Conservation (phyloP, 2,797 vertebrate species). For the Threskiornis aethiopicus region DNA sequence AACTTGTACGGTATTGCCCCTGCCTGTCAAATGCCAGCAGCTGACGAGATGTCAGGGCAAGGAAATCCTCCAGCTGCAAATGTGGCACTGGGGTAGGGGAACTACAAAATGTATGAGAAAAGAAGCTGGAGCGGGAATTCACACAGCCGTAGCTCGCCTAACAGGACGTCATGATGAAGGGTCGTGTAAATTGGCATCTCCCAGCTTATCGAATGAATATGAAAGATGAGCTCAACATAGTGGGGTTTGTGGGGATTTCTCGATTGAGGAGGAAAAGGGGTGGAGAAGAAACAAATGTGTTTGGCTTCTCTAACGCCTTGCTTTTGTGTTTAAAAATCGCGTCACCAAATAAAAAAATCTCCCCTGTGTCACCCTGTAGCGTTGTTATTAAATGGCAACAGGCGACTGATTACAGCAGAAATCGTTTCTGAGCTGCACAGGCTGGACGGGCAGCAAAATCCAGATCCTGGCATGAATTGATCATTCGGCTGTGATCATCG, state of each 20-base stretch:
- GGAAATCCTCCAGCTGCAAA: not conserved
- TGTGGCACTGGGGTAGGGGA: not conserved
- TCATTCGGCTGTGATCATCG: fast-evolving
- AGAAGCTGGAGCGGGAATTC: not conserved
- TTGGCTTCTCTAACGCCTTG: not conserved
- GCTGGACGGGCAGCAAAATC: not conserved
- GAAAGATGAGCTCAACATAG: not conserved
- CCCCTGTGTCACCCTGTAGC: not conserved
- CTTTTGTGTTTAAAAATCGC: not conserved
- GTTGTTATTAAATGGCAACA: not conserved
- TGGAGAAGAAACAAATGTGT: not conserved
- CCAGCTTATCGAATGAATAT: not conserved
- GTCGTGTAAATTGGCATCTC: not conserved
- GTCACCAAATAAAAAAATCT: not conserved
- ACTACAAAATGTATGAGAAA: not conserved
- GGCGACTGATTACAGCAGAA: not conserved
- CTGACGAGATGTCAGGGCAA: not conserved
- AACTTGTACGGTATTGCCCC: not conserved
- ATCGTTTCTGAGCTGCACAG: not conserved
- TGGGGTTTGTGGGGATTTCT: not conserved
- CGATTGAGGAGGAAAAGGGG: not conserved
- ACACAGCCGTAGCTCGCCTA: not conserved
- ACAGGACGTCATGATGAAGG: not conserved
- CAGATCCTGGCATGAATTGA: not conserved
- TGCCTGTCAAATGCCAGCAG: not conserved